phyloP scores from a whole-genome alignment of 2,797 vertebrate genomes.

The Sebastes steindachneri region DNA sequence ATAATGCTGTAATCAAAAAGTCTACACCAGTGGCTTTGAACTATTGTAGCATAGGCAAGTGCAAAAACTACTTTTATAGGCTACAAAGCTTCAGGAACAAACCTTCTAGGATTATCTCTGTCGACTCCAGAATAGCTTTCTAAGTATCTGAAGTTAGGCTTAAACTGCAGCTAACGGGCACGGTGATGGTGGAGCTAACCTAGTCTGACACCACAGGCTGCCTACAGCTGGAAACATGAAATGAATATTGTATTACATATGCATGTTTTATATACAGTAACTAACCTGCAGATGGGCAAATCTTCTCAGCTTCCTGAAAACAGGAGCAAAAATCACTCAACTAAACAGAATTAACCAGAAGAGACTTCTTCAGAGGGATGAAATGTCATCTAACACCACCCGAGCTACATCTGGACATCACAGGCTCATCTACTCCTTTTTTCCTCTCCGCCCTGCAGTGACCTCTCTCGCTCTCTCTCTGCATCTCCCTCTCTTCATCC shows the following conservation, averaged over 20 bases:
- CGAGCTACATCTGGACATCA: slow-evolving; percentile 50
- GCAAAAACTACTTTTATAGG: background rate
- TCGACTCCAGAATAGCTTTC: slow-evolving; percentile 2
- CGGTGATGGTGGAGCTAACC: slow-evolving; percentile 34
- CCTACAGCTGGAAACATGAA: slow-evolving; percentile 49
- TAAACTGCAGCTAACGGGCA: slow-evolving; percentile 29
- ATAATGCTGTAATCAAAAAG: background rate
- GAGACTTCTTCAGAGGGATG: slow-evolving; percentile 31
- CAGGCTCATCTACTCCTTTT: slow-evolving; percentile 29
- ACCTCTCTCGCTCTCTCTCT: slow-evolving; percentile 14
- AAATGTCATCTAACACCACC: slow-evolving; percentile 47
- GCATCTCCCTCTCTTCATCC: slow-evolving; percentile 29
- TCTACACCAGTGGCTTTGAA: background rate
- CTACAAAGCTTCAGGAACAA: slow-evolving; percentile 5
- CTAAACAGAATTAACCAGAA: slow-evolving; percentile 38
- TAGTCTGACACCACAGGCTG: slow-evolving; percentile 39
- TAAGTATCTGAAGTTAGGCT: slow-evolving; percentile 21
- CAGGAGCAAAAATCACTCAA: slow-evolving; percentile 8
- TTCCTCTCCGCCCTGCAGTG: slow-evolving; percentile 26
- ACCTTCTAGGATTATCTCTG: slow-evolving; percentile 23
- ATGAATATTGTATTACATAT: slow-evolving; percentile 43
- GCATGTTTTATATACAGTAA: slow-evolving; percentile 23
- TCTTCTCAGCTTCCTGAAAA: background rate
- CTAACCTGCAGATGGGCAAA: slow-evolving; percentile 1
- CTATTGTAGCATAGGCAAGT: background rate